phyloP scores from a whole-genome alignment of 2,888 invertebrate genomes.

The Cephus pulcher region DNA sequence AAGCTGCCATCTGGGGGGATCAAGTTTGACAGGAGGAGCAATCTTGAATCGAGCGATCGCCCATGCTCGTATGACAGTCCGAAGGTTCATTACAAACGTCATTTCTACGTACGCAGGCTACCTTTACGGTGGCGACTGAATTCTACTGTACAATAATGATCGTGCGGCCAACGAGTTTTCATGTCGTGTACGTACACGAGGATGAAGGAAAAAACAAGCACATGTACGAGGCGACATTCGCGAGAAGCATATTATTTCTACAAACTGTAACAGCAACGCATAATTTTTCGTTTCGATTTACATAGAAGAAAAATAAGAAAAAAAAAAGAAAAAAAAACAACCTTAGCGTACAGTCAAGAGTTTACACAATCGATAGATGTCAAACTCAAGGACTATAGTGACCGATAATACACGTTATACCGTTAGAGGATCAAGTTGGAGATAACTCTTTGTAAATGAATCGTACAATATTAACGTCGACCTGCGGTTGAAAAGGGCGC shows the following conservation, averaged over 20 bases:
- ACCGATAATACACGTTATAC: not conserved
- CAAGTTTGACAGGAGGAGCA: conserved; percentile 62
- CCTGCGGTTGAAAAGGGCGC: not conserved
- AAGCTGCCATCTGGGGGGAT: conserved; percentile 85
- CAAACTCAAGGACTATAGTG: not conserved
- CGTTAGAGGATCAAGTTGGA: not conserved
- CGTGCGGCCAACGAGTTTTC: not conserved
- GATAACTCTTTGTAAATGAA: not conserved
- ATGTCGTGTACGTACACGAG: not conserved
- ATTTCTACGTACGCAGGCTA: not conserved
- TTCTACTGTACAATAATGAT: not conserved
- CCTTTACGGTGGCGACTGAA: not conserved
- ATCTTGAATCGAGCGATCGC: conserved; percentile 38
- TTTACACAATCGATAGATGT: not conserved
- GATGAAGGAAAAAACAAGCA: not conserved
- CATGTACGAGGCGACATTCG: not conserved
- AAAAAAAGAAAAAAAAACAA: no score
- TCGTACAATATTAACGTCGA: not conserved
- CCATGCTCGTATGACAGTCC: not conserved
- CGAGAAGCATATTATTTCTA: not conserved
- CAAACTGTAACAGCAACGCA: not conserved
- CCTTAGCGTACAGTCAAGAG: not conserved
- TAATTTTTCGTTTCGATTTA: not conserved
- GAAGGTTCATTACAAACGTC: not conserved
- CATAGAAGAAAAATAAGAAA: not conserved